These are phyloP conservation scores for Physeter macrocephalus DNA, from an alignment of 2,113 vertebrate species.

Conservation along the genomic window DNA sequence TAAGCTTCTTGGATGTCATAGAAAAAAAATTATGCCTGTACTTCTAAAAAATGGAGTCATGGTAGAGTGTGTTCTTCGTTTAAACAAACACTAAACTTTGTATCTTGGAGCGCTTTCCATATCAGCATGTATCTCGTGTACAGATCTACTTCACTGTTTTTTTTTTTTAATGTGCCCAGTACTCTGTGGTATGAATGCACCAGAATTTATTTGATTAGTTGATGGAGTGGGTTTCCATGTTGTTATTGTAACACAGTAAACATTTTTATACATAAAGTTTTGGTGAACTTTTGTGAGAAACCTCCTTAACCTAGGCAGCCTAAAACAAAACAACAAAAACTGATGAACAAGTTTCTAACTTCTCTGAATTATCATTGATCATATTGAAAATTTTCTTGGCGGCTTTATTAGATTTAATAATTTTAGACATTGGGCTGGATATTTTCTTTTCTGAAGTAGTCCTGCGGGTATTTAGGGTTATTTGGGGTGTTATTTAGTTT, in stretches of 20 bases:
- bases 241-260: neutral
- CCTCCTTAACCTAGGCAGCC: neutral
- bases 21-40: accelerated
- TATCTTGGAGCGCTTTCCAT: accelerated
- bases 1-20: neutral
- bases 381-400: neutral
- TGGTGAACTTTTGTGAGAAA: neutral
- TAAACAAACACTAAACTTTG: neutral
- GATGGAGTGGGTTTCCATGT: neutral
- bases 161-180: too few relatives aligned
- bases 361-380: neutral
- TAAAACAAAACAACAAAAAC: neutral
- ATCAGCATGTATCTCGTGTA: accelerated
- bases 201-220: neutral
- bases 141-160: neutral
- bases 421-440: neutral
- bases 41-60: neutral
- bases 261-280: neutral
- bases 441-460: neutral
- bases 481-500: neutral
- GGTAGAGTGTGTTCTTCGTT: neutral
- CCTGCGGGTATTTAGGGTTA: too few relatives aligned
- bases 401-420: neutral
- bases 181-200: too few relatives aligned
- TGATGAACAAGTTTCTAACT: neutral